Evolutionary conservation across 2,797 vertebrate species (phyloP).

Genomic region (Lophura swinhoii): DNA sequence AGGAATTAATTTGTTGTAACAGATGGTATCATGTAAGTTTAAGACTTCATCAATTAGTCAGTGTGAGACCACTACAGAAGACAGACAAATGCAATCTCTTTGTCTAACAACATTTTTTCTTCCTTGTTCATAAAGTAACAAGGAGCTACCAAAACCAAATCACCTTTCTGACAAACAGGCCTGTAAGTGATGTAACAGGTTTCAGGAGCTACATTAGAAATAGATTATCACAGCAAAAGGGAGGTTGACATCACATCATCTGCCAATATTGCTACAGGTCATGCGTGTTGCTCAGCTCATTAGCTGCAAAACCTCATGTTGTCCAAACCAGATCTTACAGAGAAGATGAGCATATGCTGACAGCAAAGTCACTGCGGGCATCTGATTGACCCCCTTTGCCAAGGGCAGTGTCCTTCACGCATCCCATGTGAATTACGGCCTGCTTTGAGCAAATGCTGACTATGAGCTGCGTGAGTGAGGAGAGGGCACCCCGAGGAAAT

Average conservation of each 20-base stretch:
- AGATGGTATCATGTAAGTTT: background rate
- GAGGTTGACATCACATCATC: background rate
- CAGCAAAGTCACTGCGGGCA: background rate
- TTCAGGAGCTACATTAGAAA: background rate
- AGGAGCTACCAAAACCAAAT: background rate
- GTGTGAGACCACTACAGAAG: background rate
- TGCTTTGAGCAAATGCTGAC: accelerated
- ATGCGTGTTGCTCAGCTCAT: accelerated
- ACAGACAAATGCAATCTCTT: background rate
- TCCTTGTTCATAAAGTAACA: background rate
- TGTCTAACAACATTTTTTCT: background rate
- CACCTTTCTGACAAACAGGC: background rate
- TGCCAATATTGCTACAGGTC: background rate
- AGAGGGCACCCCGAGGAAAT: background rate
- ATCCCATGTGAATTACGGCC: accelerated
- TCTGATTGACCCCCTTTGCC: background rate
- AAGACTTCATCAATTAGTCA: background rate
- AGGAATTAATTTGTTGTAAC: background rate
- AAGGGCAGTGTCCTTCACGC: accelerated
- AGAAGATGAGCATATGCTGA: background rate
- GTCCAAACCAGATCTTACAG: background rate
- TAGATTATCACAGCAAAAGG: accelerated
- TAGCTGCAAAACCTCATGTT: background rate
- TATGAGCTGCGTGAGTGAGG: background rate
- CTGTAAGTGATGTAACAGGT: background rate